Base-by-base conservation (phyloP, 1,140 invertebrate species). In the Drosophila ficusphila region DNA sequence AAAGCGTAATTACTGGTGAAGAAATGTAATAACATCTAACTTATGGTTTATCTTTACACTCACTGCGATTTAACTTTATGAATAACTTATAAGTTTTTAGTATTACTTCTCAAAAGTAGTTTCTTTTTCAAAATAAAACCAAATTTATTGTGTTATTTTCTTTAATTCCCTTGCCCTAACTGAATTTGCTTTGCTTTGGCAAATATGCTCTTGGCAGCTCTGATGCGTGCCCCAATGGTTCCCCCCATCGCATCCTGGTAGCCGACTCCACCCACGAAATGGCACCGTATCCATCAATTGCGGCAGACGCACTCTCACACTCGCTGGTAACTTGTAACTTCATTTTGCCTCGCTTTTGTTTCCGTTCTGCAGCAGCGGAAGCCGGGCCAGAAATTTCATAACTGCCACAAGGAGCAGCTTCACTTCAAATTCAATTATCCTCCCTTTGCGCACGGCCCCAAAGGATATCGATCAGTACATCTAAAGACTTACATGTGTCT, bases 351-450 rank as follows among this genome's bases (percentile, higher is more conserved):
- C 33, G 62, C 64, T 69, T 69, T 69, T 69, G 64, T 69, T 69
- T 69, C 65, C 65, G 65, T 31, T 54, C 18, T 18, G 5, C 12
- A 39, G 25, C 39, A 47, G 18, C 65, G 65, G 65, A 69, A 69
- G 65, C 38, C 19, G 49, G 27, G 23, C 19, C 39, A 67, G 48
- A 54, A 67, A 69, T 69, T 69, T 54, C 49, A 69, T 69, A 69
- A 69, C 65, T 39, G 65, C 62, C 62, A 69, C 31, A 38, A 65
- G 62, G 19, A 69, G 62, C 62, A 18, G 65, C 65, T 69, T 68
- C 49, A 39, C 48, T 68, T 31, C 25, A 52, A 65, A 69, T 69
- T 69, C 62, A 69, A 69, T 69, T 69, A 69, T 44, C 39, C 39
- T 36, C 16, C 19, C 19, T 14, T 23, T 46, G 29, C 11, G 16